A percentile compares a stretch with the other conserved stretches of the same genome.
Conservation (phyloP, 2,797 vertebrate species). For the Aphelocoma californica region DNA sequence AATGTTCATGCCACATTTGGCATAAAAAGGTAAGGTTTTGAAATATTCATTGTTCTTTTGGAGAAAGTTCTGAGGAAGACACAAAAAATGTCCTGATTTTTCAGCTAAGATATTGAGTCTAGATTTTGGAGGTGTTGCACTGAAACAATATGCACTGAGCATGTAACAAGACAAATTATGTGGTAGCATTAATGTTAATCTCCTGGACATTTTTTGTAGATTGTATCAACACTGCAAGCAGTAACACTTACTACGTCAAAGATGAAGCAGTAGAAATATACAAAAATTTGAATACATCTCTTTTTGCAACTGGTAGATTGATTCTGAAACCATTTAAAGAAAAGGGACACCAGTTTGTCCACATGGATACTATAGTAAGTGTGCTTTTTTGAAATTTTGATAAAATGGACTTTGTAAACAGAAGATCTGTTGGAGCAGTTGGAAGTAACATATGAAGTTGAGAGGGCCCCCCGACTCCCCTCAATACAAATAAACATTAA, state of each 20-base stretch:
- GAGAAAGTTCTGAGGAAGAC: not conserved
- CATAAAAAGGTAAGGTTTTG: not conserved
- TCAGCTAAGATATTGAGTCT: not conserved
- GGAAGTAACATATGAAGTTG: not conserved
- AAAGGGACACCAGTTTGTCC: conserved; percentile 76
- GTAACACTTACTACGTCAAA: conserved; percentile 9
- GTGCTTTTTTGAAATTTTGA: not conserved
- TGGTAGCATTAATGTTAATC: not conserved
- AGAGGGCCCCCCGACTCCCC: rapidly evolving
- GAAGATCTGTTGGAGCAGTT: not conserved
- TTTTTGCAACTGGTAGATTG: conserved; percentile 76
- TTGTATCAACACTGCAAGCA: conserved; percentile 60
- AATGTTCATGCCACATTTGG: not conserved
- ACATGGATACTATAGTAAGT: conserved; percentile 75
- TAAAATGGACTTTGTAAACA: not conserved
- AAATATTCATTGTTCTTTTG: not conserved
- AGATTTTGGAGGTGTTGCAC: not conserved
- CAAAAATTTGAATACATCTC: conserved; percentile 70
- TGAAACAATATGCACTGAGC: not conserved
- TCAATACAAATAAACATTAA: not conserved
- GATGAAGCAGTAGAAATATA: conserved; percentile 63
- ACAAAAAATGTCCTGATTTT: not conserved
- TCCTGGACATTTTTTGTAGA: conserved; percentile 47
- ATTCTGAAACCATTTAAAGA: conserved; percentile 75
- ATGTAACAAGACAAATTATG: not conserved